Evolutionary conservation across 2,113 vertebrate genomes (phyloP), one percentile per base, ranked within the genome.

Genomic region (Pyxicephalus adspersus): DNA sequence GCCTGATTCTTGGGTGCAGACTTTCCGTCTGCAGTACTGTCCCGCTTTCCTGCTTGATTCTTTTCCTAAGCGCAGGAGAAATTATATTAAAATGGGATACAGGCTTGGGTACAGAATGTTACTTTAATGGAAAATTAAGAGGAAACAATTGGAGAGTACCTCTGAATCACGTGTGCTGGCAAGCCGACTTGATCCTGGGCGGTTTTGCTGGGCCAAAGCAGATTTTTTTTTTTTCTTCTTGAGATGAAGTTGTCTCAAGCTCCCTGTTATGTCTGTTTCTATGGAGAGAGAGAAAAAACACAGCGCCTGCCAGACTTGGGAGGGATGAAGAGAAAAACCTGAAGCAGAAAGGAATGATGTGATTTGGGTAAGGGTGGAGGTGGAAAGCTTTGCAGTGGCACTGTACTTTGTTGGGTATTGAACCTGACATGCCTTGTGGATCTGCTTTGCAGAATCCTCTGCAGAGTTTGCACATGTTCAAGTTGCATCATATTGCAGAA

Each of bases 211-310:
- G 80, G 86, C 84, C 80, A 83, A 83, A 83, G 16, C 23, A 1
- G 38, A n/a, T 25, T 23, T 51, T 55, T 73, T 72, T 63, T 60
- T 22, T 80, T 70, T 25, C 38, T 79, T 18, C 92, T 94, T 93
- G 94, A 95, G 93, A 94, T 94, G 94, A 91, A 93, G 92, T 94
- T 94, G 93, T 93, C 91, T 88, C 89, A 84, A 83, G 87, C 91
- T 87, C 51, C 73, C 89, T 96, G 95, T 97, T 97, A 92, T 96
- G 95, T 89, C 93, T 87, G 96, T 98, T 97, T 95, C 95, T 93
- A 96, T 97, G 95, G 97, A 92, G 93, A 94, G 61, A 34, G 19
- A 38, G 54, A 87, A 92, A 95, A 93, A 95, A 96, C 92, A 92
- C 94, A 96, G 61, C 72, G 87, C 87, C 89, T 87, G 91, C 92